Percentiles rank a stretch among this genome's conserved stretches.
These are phyloP conservation scores for Falco concolor DNA, from an alignment of 2,797 vertebrate genomes.

Conservation along the genomic window DNA sequence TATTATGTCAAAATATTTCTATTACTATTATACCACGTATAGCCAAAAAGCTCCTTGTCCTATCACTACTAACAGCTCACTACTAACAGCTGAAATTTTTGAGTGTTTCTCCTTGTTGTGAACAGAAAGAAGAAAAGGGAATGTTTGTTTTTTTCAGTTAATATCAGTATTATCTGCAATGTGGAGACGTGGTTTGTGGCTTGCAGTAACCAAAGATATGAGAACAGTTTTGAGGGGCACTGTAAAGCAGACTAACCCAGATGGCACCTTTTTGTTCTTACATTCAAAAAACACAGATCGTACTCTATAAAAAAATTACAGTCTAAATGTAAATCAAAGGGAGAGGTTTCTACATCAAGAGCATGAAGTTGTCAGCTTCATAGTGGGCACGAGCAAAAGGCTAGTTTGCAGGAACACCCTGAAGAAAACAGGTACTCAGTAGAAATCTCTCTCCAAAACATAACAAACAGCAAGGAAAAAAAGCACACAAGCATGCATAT, in stretches of 20 bases:
- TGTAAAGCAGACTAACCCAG: background rate
- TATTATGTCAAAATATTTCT: background rate
- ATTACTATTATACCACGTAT: background rate
- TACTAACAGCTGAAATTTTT: background rate
- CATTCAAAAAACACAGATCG: background rate
- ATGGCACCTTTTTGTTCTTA: background rate
- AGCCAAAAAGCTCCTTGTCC: background rate
- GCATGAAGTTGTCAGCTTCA: background rate
- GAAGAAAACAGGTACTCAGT: background rate
- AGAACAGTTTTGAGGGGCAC: background rate
- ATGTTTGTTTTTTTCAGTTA: background rate
- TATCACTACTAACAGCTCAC: background rate
- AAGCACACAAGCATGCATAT: background rate
- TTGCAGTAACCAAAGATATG: background rate
- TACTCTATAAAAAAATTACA: background rate
- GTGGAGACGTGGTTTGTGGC: background rate
- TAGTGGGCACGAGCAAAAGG: background rate
- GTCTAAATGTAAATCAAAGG: background rate
- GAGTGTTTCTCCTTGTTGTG: background rate
- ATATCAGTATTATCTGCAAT: background rate
- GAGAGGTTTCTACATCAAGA: background rate
- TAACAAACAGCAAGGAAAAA: background rate
- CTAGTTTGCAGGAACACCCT: background rate
- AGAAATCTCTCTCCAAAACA: background rate
- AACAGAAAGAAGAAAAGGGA: background rate